A percentile compares a stretch with the other conserved stretches of the same genome.
Evolutionary conservation across 2,113 vertebrate genomes (phyloP).

Genomic region (Mormyrus iriodes): DNA sequence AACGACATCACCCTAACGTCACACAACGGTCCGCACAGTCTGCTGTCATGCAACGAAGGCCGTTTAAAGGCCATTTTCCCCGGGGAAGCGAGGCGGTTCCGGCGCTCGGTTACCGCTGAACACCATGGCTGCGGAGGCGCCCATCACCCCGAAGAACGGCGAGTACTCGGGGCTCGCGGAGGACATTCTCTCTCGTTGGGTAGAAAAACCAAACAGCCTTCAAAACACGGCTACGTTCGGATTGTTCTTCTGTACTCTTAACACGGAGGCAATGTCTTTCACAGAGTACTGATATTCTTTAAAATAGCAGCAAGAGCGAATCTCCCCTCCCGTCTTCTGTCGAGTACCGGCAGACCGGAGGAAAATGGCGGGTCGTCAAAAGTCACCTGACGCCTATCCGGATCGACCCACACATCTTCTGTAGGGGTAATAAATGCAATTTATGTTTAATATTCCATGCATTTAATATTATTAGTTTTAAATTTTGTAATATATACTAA

Average conservation of each 20-base stretch:
- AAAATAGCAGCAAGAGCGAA: conserved; percentile 3
- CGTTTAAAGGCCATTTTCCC: neutral
- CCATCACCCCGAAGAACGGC: conserved; percentile 90
- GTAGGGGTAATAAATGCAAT: conserved; percentile 29
- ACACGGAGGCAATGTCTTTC: neutral
- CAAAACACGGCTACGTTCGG: neutral
- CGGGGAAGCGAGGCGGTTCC: neutral
- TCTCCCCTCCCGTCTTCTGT: conserved; percentile 21
- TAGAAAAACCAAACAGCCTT: conserved; percentile 32
- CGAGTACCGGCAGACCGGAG: conserved; percentile 50
- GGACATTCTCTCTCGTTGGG: conserved; percentile 53
- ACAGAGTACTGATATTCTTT: neutral
- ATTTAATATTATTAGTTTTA: neutral
- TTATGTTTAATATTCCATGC: conserved; percentile 2
- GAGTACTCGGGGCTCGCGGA: conserved; percentile 75
- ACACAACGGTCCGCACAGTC: neutral
- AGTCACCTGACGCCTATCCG: conserved; percentile 57
- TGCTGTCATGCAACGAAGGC: neutral
- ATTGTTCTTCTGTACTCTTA: neutral
- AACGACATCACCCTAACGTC: neutral
- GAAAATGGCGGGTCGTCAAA: conserved; percentile 71
- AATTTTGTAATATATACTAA: neutral
- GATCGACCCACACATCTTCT: conserved; percentile 39
- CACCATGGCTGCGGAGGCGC: conserved; percentile 88
- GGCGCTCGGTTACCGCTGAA: conserved; percentile 76